Conservation (phyloP, 2,113 vertebrate genomes). For the Parus major region DNA sequence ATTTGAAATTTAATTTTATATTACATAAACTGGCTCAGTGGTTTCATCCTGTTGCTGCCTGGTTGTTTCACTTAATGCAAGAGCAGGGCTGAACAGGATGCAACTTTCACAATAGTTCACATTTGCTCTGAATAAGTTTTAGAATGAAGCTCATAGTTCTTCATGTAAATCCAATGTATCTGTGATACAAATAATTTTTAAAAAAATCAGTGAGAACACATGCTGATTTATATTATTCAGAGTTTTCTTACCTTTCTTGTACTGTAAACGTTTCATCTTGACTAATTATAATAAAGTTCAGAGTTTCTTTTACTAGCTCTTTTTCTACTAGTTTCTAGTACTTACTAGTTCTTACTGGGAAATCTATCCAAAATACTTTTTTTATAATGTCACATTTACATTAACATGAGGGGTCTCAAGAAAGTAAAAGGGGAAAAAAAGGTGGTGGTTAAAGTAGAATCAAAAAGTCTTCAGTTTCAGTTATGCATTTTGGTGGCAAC, state of each 20-base stretch:
- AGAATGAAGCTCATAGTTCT: neutral
- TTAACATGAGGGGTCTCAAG: neutral
- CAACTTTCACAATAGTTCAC: neutral
- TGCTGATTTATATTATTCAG: neutral
- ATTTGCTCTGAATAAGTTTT: neutral
- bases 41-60: neutral
- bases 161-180: neutral
- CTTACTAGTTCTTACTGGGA: neutral
- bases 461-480: neutral
- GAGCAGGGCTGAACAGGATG: neutral
- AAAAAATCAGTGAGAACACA: neutral
- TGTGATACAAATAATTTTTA: neutral
- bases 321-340: neutral
- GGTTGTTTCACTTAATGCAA: neutral
- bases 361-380: neutral
- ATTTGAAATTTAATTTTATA: neutral
- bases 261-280: neutral
- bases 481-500: neutral
- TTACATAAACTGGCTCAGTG: neutral
- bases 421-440: neutral
- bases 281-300: neutral
- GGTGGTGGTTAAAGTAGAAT: neutral
- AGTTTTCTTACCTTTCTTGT: neutral
- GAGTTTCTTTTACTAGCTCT: neutral
- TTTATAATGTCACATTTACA: neutral